Conservation (phyloP, 2,113 vertebrate species). For the Colossoma macropomum region DNA sequence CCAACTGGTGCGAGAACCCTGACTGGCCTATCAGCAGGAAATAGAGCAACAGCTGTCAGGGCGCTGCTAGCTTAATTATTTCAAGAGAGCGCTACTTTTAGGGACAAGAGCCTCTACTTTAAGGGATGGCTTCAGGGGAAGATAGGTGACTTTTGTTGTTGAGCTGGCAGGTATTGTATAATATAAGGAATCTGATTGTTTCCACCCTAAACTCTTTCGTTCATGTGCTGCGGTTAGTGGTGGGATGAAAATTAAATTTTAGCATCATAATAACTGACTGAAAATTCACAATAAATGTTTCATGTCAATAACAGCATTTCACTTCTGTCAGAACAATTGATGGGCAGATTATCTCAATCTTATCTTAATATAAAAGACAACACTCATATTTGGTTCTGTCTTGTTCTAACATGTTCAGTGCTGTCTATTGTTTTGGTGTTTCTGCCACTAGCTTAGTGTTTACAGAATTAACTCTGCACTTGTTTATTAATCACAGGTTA, state of each 20-base stretch:
- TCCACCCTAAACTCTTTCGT: not conserved
- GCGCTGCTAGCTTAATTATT: constrained; percentile 45
- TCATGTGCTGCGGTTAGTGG: too few relatives aligned
- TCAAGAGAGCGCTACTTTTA: constrained; percentile 41
- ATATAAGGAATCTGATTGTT: not conserved
- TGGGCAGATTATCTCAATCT: too few relatives aligned
- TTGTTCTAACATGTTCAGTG: too few relatives aligned
- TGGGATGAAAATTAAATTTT: not conserved
- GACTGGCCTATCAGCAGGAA: constrained; percentile 49
- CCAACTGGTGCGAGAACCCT: constrained; percentile 43
- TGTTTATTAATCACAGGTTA: too few relatives aligned
- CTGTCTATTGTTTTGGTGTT: too few relatives aligned
- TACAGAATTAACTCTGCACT: not conserved
- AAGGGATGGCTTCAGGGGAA: not conserved
- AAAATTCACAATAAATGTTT: not conserved
- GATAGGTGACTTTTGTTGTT: not conserved
- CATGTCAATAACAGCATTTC: not conserved
- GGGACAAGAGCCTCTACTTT: constrained; percentile 25
- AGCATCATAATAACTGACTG: not conserved
- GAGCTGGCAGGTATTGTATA: not conserved
- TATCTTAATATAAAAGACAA: too few relatives aligned
- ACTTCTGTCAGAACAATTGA: too few relatives aligned
- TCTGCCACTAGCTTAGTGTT: too few relatives aligned
- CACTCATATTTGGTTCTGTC: too few relatives aligned
- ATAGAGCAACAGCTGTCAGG: constrained; percentile 51